A percentile compares a stretch with the other conserved stretches of the same genome.
Conservation (phyloP, 2,888 invertebrate species). For the Drosophila subsilvestris region DNA sequence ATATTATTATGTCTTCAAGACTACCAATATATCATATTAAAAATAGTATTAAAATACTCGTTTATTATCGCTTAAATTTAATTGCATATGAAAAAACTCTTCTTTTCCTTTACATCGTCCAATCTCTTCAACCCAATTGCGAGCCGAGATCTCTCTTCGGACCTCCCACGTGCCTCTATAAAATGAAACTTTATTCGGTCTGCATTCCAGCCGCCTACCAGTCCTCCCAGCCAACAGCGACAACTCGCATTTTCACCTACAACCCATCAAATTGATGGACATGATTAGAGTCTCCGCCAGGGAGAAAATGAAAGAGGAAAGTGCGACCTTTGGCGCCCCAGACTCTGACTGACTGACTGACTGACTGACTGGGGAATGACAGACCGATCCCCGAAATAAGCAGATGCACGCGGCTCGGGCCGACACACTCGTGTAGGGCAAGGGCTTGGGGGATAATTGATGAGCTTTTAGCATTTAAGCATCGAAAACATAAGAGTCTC, state of each 20-base stretch:
- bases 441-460: slow-evolving; percentile 67
- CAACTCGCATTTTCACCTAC: slow-evolving; percentile 42
- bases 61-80: background rate
- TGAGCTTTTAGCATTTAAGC: slow-evolving; percentile 79
- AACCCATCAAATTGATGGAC: slow-evolving; percentile 78
- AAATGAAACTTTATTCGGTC: slow-evolving; percentile 30
- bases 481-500: slow-evolving; percentile 47
- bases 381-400: slow-evolving; percentile 44
- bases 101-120: slow-evolving; percentile 9
- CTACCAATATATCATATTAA: no score
- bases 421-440: slow-evolving; percentile 5
- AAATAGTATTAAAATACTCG: no score
- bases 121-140: slow-evolving; percentile 39
- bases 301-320: slow-evolving; percentile 62
- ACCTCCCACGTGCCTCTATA: slow-evolving; percentile 40
- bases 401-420: slow-evolving; percentile 57
- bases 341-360: background rate
- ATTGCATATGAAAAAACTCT: slow-evolving; percentile 22
- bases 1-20: no score
- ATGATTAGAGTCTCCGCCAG: slow-evolving; percentile 70
- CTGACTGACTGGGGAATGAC: slow-evolving; percentile 7
- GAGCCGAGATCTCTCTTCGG: slow-evolving; percentile 17
- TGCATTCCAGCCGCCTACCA: slow-evolving; percentile 20
- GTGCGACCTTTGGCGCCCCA: slow-evolving; percentile 76
- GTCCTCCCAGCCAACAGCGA: background rate